Base-by-base conservation (phyloP, 2,113 vertebrate genomes). In the Gavialis gangeticus region DNA sequence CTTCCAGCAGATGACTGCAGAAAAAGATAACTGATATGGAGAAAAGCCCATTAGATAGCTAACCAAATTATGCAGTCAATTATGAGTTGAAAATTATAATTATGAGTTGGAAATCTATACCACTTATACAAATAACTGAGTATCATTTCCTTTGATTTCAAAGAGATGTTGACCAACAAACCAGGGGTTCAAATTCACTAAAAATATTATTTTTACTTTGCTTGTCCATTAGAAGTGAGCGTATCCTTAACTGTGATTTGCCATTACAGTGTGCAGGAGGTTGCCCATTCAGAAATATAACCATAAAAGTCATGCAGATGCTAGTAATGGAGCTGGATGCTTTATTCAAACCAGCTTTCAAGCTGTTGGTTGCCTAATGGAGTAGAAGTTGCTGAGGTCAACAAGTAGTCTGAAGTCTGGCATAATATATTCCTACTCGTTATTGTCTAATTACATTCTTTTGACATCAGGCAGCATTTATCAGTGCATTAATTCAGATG, bases 361-460 rank as follows among this genome's bases (percentile, higher is more conserved):
- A 97, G 97, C 98, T 98, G 96, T 98, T 98, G 98, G 91, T 97
- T 98, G 97, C 98, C 94, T 98, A 98, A 98, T 96, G 94, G 97
- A 98, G 97, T 97, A 98, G 89, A 98, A 98, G 96, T 97, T 98
- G 95, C 96, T 98, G 97, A 98, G 97, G 97, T 98, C 98, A 98
- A 97, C 97, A 97, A 97, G 96, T 97, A 98, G 95, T 98, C 94
- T 96, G 96, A 98, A 97, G 97, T 95, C 96, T 97, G 97, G 95
- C 97, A 96, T 97, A 97, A 97, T 97, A 97, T 96, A 97, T 91
- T 83, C 85, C 86, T 95, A 97, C 95, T 98, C 98, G 98, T 98
- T 98, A 98, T 96, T 97, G 96, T 98, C 98, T 98, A 98, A 98
- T 98, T 98, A 97, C 85, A 98, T 98, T 95, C 91, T 97, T 98